phyloP scores from a whole-genome alignment of 2,797 vertebrate genomes.

The Loriculus beryllinus region DNA sequence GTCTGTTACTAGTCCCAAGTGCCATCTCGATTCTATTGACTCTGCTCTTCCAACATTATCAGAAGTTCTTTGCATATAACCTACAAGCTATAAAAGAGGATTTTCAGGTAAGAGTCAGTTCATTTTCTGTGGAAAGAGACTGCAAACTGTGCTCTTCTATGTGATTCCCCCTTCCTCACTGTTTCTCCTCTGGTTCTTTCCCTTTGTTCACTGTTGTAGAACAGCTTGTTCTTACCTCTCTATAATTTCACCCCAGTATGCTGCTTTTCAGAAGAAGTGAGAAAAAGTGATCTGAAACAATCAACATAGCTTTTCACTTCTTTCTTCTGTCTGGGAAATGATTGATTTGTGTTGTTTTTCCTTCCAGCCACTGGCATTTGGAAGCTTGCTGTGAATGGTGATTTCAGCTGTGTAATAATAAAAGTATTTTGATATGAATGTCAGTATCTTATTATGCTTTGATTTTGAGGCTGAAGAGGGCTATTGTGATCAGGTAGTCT shows the following conservation, averaged over 20 bases:
- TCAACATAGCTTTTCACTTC: background rate
- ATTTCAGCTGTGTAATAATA: background rate
- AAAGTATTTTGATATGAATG: background rate
- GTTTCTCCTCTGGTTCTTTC: background rate
- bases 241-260: background rate
- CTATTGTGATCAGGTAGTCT: background rate
- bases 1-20: conserved; percentile 87
- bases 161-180: rapidly evolving
- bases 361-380: background rate
- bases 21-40: conserved; percentile 86
- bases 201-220: background rate
- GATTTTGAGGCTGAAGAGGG: background rate
- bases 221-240: background rate
- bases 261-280: background rate
- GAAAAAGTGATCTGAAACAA: conserved; percentile 1
- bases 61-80: conserved; percentile 88
- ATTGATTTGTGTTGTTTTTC: background rate
- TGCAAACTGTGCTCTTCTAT: background rate
- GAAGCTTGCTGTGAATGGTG: background rate
- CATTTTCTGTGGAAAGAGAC: background rate
- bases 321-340: background rate
- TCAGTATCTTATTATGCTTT: background rate
- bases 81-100: conserved; percentile 83
- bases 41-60: conserved; percentile 88
- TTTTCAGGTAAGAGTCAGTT: conserved; percentile 81